Base-by-base conservation (phyloP, 35 echinoderm and acorn worm genomes). In the Heliocidaris tuberculata region DNA sequence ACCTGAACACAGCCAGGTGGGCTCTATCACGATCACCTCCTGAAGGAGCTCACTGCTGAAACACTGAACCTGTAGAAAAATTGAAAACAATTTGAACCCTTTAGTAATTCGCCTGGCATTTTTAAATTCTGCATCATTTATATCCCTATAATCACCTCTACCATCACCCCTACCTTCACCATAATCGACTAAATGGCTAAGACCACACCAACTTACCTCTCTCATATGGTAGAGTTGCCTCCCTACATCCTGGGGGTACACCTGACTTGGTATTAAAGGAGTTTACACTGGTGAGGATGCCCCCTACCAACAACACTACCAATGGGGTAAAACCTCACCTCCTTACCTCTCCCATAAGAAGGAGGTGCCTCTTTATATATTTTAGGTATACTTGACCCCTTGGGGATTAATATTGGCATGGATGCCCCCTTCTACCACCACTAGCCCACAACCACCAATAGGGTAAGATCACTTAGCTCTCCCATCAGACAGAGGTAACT, bases 11-110 rank as follows among this genome's bases (percentile, higher is more conserved):
- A 99, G 94, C 98, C 98, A 99, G 65, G 94, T 94, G 30, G 98
- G 98, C 30, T 99, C 98, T 27, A 99, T 96, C 10, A 99, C 89
- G 17, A 99, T 97, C 35, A 99, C 93, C 31, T 99, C 98, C 86
- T 96, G 97, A 42, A 99, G 98, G 13, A 99, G 95, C 10, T 99
- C 98, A 86, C 96, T 94, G 85, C 95, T 95, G 94, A 99, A 99
- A 95, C 97, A 97, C 93, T 99, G 98, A 50, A 99, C 98, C 98
- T 99, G 96, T 12, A 86, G 24, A 86, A 86, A 92, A 50, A 31
- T 88, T 94, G 16, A 85, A 56, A 89, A 93, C 0, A 60, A 47
- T 42, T 42, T 42, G 35, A 42, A 27, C 65, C 21, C n/a, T 19
- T 78, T 56, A 6, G 11, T 12, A 56, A 56, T 56, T 10, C 11